Percentiles rank a stretch among this genome's conserved stretches.
These are phyloP conservation scores for Platanista minor DNA, from an alignment of 2,113 vertebrate genomes.

Conservation along the genomic window DNA sequence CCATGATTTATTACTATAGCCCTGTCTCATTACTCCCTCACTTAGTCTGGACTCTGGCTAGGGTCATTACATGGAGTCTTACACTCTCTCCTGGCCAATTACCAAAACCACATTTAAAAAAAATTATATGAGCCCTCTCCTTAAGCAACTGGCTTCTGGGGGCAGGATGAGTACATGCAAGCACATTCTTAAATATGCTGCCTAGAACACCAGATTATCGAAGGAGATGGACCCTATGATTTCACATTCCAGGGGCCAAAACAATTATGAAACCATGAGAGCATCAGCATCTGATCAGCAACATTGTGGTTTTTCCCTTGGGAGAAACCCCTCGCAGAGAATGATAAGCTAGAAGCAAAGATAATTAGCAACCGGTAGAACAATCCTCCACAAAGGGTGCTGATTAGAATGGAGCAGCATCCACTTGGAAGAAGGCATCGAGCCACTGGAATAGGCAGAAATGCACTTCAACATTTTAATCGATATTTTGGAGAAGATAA, in stretches of 20 bases:
- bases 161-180: slow-evolving; percentile 30
- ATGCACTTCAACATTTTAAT: background rate
- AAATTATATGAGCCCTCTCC: background rate
- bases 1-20: background rate
- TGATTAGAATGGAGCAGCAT: slow-evolving; percentile 45
- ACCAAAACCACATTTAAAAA: slow-evolving; percentile 4
- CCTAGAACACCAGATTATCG: background rate
- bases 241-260: slow-evolving; percentile 37
- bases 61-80: background rate
- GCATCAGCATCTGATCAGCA: slow-evolving; percentile 16
- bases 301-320: background rate
- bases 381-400: slow-evolving; percentile 2
- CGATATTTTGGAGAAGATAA: slow-evolving; percentile 47
- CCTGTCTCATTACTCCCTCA: background rate
- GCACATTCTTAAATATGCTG: background rate
- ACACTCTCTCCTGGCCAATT: background rate
- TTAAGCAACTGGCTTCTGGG: background rate
- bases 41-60: slow-evolving; percentile 10
- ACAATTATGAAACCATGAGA: background rate
- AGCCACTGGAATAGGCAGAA: background rate
- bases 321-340: slow-evolving; percentile 19
- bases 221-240: background rate
- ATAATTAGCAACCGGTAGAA: slow-evolving; percentile 26
- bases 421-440: slow-evolving; percentile 4
- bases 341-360: slow-evolving; percentile 39